Evolutionary conservation across 2,113 vertebrate genomes (phyloP), one percentile per base, ranked within the genome.

Genomic region (Bolborhynchus lineola): DNA sequence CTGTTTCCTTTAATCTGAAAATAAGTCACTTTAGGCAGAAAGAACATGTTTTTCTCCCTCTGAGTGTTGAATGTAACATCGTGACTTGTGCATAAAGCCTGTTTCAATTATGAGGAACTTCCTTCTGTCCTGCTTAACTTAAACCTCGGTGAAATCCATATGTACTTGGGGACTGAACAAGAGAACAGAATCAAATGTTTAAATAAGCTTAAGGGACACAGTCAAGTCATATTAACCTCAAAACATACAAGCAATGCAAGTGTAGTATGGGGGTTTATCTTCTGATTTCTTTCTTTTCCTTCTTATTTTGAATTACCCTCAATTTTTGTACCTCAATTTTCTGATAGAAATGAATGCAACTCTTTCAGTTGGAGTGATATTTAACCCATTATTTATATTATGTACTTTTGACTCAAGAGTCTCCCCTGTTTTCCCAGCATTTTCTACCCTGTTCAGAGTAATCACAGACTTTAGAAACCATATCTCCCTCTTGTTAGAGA

Each of bases 181-280:
- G 87, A 53, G 69, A 91, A 75, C 28, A 79, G 88, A 96, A 87
- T 75, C 86, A 71, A 94, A 88, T 92, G 95, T 90, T 96, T 95
- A 96, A 96, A 70, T 94, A 93, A 94, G 69, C 83, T 93, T 92
- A 90, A 94, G 77, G 69, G 80, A 86, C 77, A 33, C 7, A 78
- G 65, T 84, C 80, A 49, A 65, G 65, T 95, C 59, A 76, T 49
- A 87, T 91, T 89, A 96, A 88, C 24, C 57, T 96, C 88, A 93
- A 95, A 92, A 86, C 16, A 41, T 1, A 11, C n/a, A 76, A 59
- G 37, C 5, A 29, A 10, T 44, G 12, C 5, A 46, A 28, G 20
- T 50, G 5, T 60, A 8, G 0, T 25, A 6, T 24, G 25, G 11
- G 8, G 1, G 41, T 91, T 76, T 47, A 10, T 47, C 26, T 65